Percentiles rank a stretch among this genome's conserved stretches.
Conservation (phyloP, 2,797 vertebrate species). For the Oreochromis grahami region DNA sequence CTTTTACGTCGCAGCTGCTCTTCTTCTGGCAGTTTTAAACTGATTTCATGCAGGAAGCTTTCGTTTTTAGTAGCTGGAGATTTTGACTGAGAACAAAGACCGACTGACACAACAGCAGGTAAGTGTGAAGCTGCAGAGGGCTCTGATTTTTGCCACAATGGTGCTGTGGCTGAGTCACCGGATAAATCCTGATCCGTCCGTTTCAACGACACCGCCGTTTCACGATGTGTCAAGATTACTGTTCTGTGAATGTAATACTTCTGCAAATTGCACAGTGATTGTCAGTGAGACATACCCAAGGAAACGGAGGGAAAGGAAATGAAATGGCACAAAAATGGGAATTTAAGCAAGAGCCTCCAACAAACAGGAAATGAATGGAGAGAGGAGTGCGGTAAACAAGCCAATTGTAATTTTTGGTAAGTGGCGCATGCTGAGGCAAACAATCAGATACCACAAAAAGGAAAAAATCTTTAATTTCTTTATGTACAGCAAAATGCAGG, state of each 20-base stretch:
- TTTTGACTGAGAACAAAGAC: neutral
- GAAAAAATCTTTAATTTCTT: neutral
- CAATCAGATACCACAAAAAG: neutral
- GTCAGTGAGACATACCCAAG: neutral
- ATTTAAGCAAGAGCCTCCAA: neutral
- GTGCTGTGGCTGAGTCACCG: neutral
- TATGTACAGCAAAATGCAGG: neutral
- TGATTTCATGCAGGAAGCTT: neutral
- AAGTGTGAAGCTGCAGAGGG: neutral
- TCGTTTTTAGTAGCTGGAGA: neutral
- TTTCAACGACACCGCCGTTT: neutral
- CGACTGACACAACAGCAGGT: neutral
- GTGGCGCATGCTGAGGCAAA: neutral
- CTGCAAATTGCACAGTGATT: neutral
- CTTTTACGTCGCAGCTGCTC: neutral
- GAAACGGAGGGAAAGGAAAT: conserved; percentile 16
- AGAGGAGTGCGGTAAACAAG: neutral
- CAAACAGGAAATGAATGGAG: conserved; percentile 9
- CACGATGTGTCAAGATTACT: neutral
- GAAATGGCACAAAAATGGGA: neutral
- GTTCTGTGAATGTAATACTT: neutral
- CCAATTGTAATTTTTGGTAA: neutral
- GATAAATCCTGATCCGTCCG: neutral
- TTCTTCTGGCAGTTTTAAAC: neutral
- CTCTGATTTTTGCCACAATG: neutral